Evolutionary conservation across 2,888 invertebrate genomes (phyloP).

Genomic region (Patella depressa): DNA sequence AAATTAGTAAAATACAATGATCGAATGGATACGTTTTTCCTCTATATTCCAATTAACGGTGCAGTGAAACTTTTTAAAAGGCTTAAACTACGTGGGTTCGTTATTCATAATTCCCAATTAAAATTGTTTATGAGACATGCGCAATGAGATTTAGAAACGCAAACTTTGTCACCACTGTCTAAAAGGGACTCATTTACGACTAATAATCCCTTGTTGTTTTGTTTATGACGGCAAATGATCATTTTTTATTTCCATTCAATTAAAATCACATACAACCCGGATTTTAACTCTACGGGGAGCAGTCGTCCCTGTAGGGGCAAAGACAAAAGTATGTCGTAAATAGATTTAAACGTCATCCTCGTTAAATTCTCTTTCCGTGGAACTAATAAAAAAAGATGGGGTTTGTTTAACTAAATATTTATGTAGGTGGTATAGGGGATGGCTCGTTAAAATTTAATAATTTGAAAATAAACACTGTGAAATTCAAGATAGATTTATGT

Average conservation of each 20-base stretch:
- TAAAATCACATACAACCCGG: no score
- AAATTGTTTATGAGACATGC: slow-evolving; percentile 7
- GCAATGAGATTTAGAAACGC: background rate
- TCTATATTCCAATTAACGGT: background rate
- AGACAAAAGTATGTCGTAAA: no score
- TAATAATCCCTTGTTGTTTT: slow-evolving; percentile 6
- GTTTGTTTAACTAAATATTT: no score
- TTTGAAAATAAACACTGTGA: no score
- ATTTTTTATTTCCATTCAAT: background rate
- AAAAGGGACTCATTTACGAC: background rate
- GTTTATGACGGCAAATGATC: slow-evolving; percentile 4
- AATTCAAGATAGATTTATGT: no score
- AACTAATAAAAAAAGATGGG: no score
- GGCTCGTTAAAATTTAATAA: no score
- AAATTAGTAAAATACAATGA: background rate
- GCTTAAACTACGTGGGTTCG: background rate
- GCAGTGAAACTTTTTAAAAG: background rate
- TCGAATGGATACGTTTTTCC: background rate
- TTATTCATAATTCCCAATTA: slow-evolving; percentile 5
- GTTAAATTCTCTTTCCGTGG: no score
- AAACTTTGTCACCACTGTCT: background rate
- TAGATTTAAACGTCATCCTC: no score
- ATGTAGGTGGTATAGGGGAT: no score
- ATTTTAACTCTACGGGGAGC: no score
- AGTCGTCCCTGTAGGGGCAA: no score